Conservation (phyloP, 2,888 invertebrate genomes). For the Sylvicola cinctus region DNA sequence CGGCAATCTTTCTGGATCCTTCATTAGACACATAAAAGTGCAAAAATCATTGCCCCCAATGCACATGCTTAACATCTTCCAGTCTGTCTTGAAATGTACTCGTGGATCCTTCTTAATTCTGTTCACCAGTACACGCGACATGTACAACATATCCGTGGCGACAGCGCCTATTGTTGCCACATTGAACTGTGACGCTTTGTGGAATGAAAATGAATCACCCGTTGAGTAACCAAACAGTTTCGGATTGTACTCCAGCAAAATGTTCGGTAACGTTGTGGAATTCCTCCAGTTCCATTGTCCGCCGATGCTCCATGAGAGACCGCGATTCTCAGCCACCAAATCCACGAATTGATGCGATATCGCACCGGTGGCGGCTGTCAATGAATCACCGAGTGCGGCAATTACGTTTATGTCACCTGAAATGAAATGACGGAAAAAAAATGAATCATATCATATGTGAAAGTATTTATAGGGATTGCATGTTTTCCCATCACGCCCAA, state of each 20-base stretch:
- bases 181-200: constrained; percentile 28
- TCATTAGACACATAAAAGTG: constrained; percentile 24
- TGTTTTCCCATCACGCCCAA: too few relatives aligned
- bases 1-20: constrained; percentile 19
- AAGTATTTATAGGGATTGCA: too few relatives aligned
- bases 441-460: too few relatives aligned
- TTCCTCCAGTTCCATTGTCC: constrained; percentile 27
- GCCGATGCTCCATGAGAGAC: constrained; percentile 23
- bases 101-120: constrained; percentile 27
- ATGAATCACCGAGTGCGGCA: constrained; percentile 32
- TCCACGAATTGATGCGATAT: constrained; percentile 24
- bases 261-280: constrained; percentile 28
- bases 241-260: constrained; percentile 34
- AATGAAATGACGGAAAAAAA: constrained; percentile 8
- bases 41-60: constrained; percentile 34
- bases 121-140: constrained; percentile 28
- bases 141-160: constrained; percentile 28
- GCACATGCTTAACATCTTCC: constrained; percentile 45
- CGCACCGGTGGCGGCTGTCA: constrained; percentile 29
- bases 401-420: constrained; percentile 33
- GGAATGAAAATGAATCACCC: constrained; percentile 20
- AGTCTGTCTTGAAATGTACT: constrained; percentile 27
- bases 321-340: constrained; percentile 21
- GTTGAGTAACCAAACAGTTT: constrained; percentile 31
- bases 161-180: constrained; percentile 31